Base-by-base conservation (phyloP, 2,888 invertebrate genomes). In the Oxytorus armatus region DNA sequence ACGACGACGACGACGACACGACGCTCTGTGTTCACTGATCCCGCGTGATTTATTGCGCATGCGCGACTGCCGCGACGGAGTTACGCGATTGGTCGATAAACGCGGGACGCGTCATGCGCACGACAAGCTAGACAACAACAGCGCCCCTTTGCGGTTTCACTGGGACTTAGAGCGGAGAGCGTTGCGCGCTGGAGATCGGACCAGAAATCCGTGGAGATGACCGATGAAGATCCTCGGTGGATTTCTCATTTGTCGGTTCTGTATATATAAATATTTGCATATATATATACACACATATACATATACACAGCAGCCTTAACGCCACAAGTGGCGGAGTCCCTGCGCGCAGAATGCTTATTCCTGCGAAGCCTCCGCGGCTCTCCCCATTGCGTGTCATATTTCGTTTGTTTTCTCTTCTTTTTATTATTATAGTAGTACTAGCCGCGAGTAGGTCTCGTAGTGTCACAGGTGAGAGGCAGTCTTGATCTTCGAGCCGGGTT, bases 401-500 rank as follows among this genome's bases (percentile, higher is more conserved):
- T n/a, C 29, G 5, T 73, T 47, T 72, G 16, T 63, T 47, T 72
- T n/a, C n/a, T n/a, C 4, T 55, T 42, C 72, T 61, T 16, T 68
- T 77, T 59, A 77, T 74, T 77, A 68, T 74, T 77, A 66, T 65
- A 76, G 53, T 69, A 77, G 66, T 73, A 73, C 68, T 76, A 76
- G 76, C 79, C 76, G 79, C 76, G 79, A 79, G 79, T 79, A 72
- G 79, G 66, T 76, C 79, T 79, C 79, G 79, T 79, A 79, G 74
- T 79, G 79, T 76, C 72, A 72, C 79, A 79, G 79, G 79, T 73
- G 79, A 79, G 89, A 90, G 89, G 89, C 91, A 91, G 91, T 91
- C 91, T 91, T 91, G 87, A 89, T 88, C 89, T 86, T 88, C 87
- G 90, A 91, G 89, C 88, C 84, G 84, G 84, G 53, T 55, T 73